These are phyloP conservation scores for Aradus depressus DNA, from an alignment of 2,888 invertebrate genomes.

Conservation along the genomic window DNA sequence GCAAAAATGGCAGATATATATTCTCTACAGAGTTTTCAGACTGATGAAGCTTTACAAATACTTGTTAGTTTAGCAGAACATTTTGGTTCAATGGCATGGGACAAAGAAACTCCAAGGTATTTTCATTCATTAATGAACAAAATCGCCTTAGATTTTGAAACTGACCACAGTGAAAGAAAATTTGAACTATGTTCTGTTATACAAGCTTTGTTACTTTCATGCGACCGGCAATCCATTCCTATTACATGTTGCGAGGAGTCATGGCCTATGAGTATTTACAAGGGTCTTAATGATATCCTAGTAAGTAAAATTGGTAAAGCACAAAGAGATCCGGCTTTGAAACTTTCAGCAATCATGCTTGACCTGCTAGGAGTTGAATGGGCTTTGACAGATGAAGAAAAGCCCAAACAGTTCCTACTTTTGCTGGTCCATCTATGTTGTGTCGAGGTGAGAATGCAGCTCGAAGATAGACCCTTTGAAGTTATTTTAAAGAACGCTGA, in stretches of 20 bases:
- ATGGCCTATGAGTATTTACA: conserved; percentile 72
- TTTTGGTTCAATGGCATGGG: conserved; percentile 66
- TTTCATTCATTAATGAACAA: conserved; percentile 73
- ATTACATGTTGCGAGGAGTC: conserved; percentile 55
- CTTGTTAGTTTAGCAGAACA: conserved; percentile 60
- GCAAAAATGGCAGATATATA: conserved; percentile 76
- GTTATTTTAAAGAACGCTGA: conserved; percentile 65
- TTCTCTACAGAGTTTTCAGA: conserved; percentile 76
- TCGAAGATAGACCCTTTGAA: conserved; percentile 73
- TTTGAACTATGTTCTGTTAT: conserved; percentile 77
- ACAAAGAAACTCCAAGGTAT: conserved; percentile 55
- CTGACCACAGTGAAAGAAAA: conserved; percentile 77
- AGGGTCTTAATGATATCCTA: conserved; percentile 70
- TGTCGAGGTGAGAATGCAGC: conserved; percentile 87
- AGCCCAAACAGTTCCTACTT: conserved; percentile 69
- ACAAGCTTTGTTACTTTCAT: conserved; percentile 58
- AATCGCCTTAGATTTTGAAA: conserved; percentile 76
- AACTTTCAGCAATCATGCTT: conserved; percentile 66
- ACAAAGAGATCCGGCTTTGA: conserved; percentile 80
- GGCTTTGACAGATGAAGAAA: conserved; percentile 66
- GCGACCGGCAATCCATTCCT: conserved; percentile 54
- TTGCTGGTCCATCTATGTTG: conserved; percentile 75
- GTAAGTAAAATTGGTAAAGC: conserved; percentile 76
- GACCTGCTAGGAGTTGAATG: conserved; percentile 76
- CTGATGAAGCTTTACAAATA: conserved; percentile 75